phyloP scores from a whole-genome alignment of 2,797 vertebrate species.

The Pantherophis vulpinus region DNA sequence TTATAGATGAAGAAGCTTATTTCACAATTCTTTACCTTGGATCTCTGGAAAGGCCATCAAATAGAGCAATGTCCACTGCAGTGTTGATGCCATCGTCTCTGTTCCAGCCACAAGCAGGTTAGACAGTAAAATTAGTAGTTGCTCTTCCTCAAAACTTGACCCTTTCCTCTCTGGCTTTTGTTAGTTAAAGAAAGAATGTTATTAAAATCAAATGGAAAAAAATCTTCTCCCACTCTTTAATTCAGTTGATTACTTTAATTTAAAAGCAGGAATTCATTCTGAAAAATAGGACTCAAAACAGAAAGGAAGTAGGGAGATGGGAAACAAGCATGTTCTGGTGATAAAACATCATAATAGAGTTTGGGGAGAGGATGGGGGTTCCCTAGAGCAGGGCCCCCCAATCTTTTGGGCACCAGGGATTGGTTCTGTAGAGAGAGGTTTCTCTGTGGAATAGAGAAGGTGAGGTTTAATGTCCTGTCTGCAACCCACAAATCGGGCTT shows the following conservation, averaged over 20 bases:
- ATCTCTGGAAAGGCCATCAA: constrained; percentile 66
- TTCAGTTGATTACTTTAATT: background rate
- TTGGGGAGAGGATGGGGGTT: background rate
- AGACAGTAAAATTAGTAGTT: constrained; percentile 43
- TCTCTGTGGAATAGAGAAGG: too few species aligned
- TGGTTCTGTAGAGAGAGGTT: too few species aligned
- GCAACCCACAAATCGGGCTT: too few species aligned
- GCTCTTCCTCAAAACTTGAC: constrained; percentile 61
- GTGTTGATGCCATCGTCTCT: constrained; percentile 72
- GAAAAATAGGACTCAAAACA: background rate
- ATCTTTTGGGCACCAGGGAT: too few species aligned
- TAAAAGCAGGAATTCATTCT: background rate
- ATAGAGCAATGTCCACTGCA: constrained; percentile 70
- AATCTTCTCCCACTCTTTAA: background rate
- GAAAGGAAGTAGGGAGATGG: background rate
- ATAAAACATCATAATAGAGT: background rate
- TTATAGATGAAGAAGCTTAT: too few species aligned
- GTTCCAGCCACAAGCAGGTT: constrained; percentile 71
- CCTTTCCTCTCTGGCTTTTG: constrained; percentile 1
- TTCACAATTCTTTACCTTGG: constrained; percentile 61
- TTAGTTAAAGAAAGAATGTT: background rate
- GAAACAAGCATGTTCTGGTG: background rate
- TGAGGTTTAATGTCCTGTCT: too few species aligned
- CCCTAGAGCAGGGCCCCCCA: too few species aligned
- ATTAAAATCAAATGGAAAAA: background rate